Conservation (phyloP, 2,797 vertebrate genomes). For the Pitangus sulphuratus region DNA sequence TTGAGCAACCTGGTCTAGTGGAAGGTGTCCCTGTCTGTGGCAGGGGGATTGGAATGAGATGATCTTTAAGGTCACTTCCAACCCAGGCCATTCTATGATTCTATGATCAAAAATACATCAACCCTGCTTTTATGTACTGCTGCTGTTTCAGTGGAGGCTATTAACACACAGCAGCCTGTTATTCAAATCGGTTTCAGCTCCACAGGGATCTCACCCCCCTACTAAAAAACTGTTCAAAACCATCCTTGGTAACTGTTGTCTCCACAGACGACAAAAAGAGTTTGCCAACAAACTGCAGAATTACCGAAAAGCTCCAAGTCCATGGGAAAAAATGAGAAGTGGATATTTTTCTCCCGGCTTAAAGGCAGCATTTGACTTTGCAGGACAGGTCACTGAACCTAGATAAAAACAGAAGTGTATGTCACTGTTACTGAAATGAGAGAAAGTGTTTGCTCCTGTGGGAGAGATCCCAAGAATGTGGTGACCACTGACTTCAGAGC, state of each 20-base stretch:
- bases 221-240: neutral
- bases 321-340: conserved; percentile 92
- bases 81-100: neutral
- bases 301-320: conserved; percentile 95
- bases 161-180: neutral
- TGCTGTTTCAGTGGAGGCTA: neutral
- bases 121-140: neutral
- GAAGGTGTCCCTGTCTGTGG: neutral
- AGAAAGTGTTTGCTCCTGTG: neutral
- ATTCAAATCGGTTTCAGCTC: neutral
- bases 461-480: neutral
- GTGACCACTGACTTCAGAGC: neutral
- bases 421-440: neutral
- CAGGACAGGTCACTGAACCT: conserved; percentile 82
- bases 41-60: neutral
- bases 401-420: neutral
- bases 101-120: neutral
- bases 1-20: neutral
- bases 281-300: neutral
- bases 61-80: neutral
- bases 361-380: conserved; percentile 86
- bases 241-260: neutral
- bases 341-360: conserved; percentile 88
- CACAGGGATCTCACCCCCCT: neutral
- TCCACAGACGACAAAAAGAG: neutral